A percentile compares a stretch with the other conserved stretches of the same genome.
These are phyloP conservation scores for Tragelaphus strepsiceros DNA, from an alignment of 2,113 vertebrate species.

Conservation along the genomic window DNA sequence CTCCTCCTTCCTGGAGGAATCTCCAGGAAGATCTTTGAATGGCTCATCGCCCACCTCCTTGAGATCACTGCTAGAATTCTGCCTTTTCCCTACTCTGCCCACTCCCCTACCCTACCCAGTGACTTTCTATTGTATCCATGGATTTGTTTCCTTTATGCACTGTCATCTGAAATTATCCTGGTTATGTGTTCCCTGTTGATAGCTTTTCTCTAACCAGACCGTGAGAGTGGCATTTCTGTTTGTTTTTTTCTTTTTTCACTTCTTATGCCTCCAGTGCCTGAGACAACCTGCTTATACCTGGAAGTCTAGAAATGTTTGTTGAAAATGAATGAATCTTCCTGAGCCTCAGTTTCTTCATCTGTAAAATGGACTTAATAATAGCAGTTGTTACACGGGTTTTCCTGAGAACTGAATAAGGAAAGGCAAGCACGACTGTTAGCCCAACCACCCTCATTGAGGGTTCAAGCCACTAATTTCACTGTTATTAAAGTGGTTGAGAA, in stretches of 20 bases:
- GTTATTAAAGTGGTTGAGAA: fast-evolving
- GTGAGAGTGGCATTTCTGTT: fast-evolving
- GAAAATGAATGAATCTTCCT: not conserved
- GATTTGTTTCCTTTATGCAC: not conserved
- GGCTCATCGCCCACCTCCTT: too few species aligned
- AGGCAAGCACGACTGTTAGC: fast-evolving
- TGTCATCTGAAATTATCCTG: too few species aligned
- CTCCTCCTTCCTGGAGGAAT: not conserved
- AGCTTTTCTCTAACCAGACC: not conserved
- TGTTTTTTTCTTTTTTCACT: not conserved
- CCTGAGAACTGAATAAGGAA: not conserved
- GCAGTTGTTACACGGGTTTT: fast-evolving
- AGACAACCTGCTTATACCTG: too few species aligned
- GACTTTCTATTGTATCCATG: not conserved
- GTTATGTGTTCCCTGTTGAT: too few species aligned
- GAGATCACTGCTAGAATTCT: fast-evolving
- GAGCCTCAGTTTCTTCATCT: not conserved
- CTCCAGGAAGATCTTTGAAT: too few species aligned
- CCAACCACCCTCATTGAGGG: fast-evolving
- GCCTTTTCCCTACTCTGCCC: not conserved
- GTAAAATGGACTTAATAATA: not conserved
- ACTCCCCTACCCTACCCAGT: not conserved
- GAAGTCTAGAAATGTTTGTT: not conserved
- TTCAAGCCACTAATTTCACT: fast-evolving
- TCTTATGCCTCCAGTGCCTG: not conserved